Conservation (phyloP, 2,797 vertebrate species). For the Sternarchorhynchus goeldii region DNA sequence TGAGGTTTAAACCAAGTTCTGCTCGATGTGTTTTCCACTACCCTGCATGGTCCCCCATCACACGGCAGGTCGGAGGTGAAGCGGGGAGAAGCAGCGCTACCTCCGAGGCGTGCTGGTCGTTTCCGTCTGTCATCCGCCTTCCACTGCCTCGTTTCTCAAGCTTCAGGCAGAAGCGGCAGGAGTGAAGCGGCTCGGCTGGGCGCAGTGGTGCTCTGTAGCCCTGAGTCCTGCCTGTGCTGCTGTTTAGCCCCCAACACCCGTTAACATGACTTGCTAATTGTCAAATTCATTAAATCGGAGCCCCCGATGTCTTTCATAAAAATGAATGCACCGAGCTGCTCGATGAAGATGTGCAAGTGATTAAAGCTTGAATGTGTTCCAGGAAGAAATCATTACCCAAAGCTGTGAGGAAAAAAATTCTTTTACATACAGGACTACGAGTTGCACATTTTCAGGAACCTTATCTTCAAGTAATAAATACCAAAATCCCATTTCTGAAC, state of each 20-base stretch:
- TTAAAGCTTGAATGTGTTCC: constrained; percentile 74
- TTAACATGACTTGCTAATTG: constrained; percentile 84
- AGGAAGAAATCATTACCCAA: constrained; percentile 68
- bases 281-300: constrained; percentile 84
- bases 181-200: constrained; percentile 81
- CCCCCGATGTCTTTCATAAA: constrained; percentile 75
- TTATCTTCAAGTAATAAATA: too few relatives aligned
- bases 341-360: constrained; percentile 81
- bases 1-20: constrained; percentile 28
- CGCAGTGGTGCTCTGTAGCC: constrained; percentile 74
- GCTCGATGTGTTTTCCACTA: constrained; percentile 14
- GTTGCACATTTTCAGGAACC: too few relatives aligned
- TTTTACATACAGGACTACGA: constrained; percentile 37
- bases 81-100: constrained; percentile 1
- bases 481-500: too few relatives aligned
- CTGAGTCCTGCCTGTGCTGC: constrained; percentile 76
- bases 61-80: constrained; percentile 15
- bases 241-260: constrained; percentile 81
- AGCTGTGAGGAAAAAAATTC: constrained; percentile 43
- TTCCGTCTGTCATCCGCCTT: constrained; percentile 53
- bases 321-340: constrained; percentile 76
- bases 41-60: constrained; percentile 24
- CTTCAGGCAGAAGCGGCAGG: constrained; percentile 80
- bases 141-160: constrained; percentile 58
- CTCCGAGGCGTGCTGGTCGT: constrained; percentile 16